phyloP scores from a whole-genome alignment of 2,113 vertebrate genomes.

The Chunga burmeisteri region DNA sequence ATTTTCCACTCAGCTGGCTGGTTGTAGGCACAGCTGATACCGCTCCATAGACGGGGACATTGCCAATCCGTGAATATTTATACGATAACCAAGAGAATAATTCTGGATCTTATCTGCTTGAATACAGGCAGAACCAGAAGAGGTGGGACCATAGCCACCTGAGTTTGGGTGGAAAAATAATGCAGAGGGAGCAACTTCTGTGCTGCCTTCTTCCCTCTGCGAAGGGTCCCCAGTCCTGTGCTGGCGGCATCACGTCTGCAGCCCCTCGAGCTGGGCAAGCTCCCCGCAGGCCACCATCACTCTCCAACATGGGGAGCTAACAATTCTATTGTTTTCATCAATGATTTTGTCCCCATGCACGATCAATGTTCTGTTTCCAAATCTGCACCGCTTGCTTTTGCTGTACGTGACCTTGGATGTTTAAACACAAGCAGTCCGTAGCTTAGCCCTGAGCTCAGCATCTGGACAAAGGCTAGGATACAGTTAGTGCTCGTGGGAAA shows the following conservation, averaged over 20 bases:
- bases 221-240: background rate
- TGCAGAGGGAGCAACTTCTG: background rate
- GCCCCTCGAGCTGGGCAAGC: background rate
- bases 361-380: fast-evolving
- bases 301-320: background rate
- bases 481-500: background rate
- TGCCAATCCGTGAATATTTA: background rate
- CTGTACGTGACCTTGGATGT: background rate
- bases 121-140: background rate
- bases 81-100: background rate
- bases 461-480: background rate
- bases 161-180: background rate
- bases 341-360: background rate
- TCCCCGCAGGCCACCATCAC: background rate
- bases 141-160: background rate
- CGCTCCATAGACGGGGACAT: fast-evolving
- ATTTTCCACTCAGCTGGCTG: background rate
- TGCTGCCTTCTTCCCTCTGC: background rate
- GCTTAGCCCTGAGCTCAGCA: background rate
- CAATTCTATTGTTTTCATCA: background rate
- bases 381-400: background rate
- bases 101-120: background rate
- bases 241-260: fast-evolving
- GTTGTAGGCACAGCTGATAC: background rate
- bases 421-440: fast-evolving